Evolutionary conservation across 2,888 invertebrate species (phyloP).

Genomic region (Drosophila prolongata): DNA sequence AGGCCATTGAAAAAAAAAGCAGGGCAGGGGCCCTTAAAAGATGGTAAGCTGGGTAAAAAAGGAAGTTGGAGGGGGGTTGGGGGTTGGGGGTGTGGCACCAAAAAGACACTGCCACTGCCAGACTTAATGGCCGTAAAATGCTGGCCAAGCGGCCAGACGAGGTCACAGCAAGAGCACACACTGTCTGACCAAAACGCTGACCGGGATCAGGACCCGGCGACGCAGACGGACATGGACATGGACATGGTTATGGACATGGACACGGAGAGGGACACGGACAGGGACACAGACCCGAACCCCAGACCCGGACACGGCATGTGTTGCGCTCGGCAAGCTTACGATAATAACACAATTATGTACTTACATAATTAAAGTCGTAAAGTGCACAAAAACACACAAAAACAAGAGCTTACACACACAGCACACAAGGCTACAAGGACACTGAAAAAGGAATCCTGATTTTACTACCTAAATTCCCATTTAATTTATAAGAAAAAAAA

Average conservation of each 20-base stretch:
- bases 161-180: slow-evolving; percentile 49
- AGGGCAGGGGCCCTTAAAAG: no score
- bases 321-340: slow-evolving; percentile 60
- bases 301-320: slow-evolving; percentile 41
- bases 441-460: slow-evolving; percentile 1
- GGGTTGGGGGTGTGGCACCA: neutral
- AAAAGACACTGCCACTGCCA: slow-evolving; percentile 63
- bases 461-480: no score
- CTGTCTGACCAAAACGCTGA: slow-evolving; percentile 2
- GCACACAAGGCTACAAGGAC: slow-evolving; percentile 2
- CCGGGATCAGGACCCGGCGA: slow-evolving; percentile 14
- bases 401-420: slow-evolving; percentile 7
- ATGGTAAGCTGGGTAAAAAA: neutral
- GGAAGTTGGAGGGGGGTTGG: neutral
- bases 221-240: slow-evolving; percentile 1
- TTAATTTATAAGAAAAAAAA: no score
- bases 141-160: slow-evolving; percentile 68
- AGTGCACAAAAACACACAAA: slow-evolving; percentile 59
- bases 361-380: slow-evolving; percentile 78
- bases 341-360: slow-evolving; percentile 79
- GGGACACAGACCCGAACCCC: neutral
- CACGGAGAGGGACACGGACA: slow-evolving; percentile 5
- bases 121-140: slow-evolving; percentile 75
- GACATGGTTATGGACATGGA: neutral
- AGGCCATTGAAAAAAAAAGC: neutral